Base-by-base conservation (phyloP, 2,113 vertebrate genomes). In the Oceanites oceanicus region DNA sequence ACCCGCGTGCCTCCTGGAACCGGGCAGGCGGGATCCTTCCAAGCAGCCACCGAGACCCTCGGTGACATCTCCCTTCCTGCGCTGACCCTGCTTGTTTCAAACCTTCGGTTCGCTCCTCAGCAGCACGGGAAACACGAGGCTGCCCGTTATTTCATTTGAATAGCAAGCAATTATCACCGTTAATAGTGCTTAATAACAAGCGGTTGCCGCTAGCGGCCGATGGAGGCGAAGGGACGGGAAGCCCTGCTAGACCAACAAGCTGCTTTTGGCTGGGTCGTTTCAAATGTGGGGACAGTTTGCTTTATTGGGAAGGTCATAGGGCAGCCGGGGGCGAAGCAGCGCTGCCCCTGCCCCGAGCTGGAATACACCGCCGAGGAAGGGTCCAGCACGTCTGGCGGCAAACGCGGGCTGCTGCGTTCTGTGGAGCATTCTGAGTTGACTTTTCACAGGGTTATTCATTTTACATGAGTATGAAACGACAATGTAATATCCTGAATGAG, bases 141-240 rank as follows among this genome's bases (percentile, higher is more conserved):
- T 74, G 40, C 52, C 11, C 3, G 36, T 53, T 53, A 42, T 29
- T 61, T 58, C 9, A 65, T 78, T 77, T 8, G 13, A 50, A 21
- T 32, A 86, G 32, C 38, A 17, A 79, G 45, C 34, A 18, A 12
- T 66, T 45, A 49, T 34, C 34, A 14, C 27, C 1, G 3, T 38
- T 66, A 34, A 11, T 15, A 36, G 30, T 1, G n/a, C 29, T 55
- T 55, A 26, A 50, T 20, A 44, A 34, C 29, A 15, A 44, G 73
- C 3, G 4, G 34, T 42, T 17, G 56, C 14, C 9, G 3, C 26
- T 15, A 22, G 15, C 47, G 4, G 2, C n/a, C 2, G 10, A 19
- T 5, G 58, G 30, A n/a, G 40, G 32, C 1, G 6, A 63, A 66
- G 38, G 36, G 40, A 47, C 2, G 5, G n/a, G 47, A 50, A 63